These are phyloP conservation scores for Brachypalpus laphriformis DNA, from an alignment of 2,888 invertebrate species.

Conservation along the genomic window DNA sequence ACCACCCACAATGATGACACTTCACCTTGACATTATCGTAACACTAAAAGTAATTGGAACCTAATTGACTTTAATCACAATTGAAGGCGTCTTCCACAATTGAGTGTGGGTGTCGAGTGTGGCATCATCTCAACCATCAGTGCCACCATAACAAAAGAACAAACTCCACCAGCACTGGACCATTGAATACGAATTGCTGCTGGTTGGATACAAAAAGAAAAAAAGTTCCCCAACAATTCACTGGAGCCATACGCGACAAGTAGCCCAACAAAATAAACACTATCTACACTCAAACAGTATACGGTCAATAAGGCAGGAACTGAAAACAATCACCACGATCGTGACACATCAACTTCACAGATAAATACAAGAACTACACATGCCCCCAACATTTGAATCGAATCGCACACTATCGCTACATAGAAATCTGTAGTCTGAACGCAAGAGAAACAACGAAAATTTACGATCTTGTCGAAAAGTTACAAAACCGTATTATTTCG, in stretches of 20 bases:
- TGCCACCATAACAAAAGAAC: slow-evolving; percentile 42
- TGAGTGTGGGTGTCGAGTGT: slow-evolving; percentile 51
- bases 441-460: slow-evolving; percentile 44
- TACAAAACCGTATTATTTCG: slow-evolving; percentile 55
- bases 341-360: slow-evolving; percentile 59
- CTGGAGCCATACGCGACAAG: slow-evolving; percentile 56
- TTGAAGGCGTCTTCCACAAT: slow-evolving; percentile 37
- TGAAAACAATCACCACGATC: slow-evolving; percentile 43
- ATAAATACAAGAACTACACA: slow-evolving; percentile 22
- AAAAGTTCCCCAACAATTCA: slow-evolving; percentile 17
- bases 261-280: slow-evolving; percentile 47
- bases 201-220: background rate
- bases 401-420: slow-evolving; percentile 29
- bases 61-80: slow-evolving; percentile 64
- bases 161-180: slow-evolving; percentile 15
- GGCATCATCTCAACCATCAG: slow-evolving; percentile 49
- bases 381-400: background rate
- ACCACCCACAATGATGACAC: slow-evolving; percentile 63
- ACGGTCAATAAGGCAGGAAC: background rate
- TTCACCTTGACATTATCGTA: slow-evolving; percentile 65
- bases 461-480: slow-evolving; percentile 67
- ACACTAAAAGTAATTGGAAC: slow-evolving; percentile 62
- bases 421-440: slow-evolving; percentile 48
- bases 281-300: slow-evolving; percentile 14
- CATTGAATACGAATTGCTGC: slow-evolving; percentile 10